Conservation (phyloP, 2,113 vertebrate genomes). For the Pantherophis guttatus region DNA sequence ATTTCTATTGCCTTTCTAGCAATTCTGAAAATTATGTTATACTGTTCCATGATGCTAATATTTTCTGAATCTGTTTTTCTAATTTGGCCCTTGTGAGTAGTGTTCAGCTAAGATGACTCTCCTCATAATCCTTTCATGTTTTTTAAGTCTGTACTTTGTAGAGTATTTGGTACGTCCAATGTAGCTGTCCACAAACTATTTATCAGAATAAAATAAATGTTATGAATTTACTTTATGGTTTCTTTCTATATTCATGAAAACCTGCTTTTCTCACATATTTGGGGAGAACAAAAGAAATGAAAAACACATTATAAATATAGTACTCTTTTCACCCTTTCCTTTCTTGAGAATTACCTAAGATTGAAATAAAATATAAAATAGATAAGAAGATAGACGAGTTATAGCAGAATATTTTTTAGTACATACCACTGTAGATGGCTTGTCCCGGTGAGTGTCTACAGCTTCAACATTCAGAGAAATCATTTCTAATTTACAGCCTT, state of each 20-base stretch:
- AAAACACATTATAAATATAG: not conserved
- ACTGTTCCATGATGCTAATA: not conserved
- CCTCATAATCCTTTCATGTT: not conserved
- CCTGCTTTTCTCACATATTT: not conserved
- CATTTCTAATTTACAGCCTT: slow-evolving; percentile 95
- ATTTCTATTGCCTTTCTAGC: not conserved
- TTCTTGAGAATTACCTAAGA: not conserved
- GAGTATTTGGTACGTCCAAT: not conserved
- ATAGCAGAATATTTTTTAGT: not conserved
- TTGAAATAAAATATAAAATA: not conserved
- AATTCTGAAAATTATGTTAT: not conserved
- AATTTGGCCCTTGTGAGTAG: not conserved
- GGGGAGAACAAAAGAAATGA: not conserved
- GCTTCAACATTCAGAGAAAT: slow-evolving; percentile 88
- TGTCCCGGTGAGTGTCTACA: slow-evolving; percentile 92
- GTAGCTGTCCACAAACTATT: not conserved
- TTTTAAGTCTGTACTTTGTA: not conserved
- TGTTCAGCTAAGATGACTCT: not conserved
- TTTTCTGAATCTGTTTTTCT: not conserved
- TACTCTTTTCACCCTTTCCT: not conserved
- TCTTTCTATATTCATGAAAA: not conserved
- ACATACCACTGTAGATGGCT: slow-evolving; percentile 82
- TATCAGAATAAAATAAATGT: not conserved
- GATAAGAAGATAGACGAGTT: not conserved
- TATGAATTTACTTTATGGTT: not conserved